A percentile compares a stretch with the other conserved stretches of the same genome.
These are phyloP conservation scores for Crotalus helleri DNA, from an alignment of 2,113 vertebrate species.

Conservation along the genomic window DNA sequence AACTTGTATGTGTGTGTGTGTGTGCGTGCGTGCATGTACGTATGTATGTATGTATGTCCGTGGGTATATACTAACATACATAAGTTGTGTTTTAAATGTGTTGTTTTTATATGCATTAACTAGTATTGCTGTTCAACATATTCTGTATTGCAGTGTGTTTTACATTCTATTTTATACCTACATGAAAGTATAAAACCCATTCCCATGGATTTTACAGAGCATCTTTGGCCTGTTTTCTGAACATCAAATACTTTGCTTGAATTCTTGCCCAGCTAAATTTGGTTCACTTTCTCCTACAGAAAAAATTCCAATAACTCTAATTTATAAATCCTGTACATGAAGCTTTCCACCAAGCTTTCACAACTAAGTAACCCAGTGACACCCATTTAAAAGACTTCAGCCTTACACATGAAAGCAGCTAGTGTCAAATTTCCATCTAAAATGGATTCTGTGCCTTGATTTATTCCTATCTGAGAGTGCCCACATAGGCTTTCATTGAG, in stretches of 20 bases:
- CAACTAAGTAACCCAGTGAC: neutral
- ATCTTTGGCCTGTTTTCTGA: neutral
- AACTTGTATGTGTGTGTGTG: neutral
- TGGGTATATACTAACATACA: neutral
- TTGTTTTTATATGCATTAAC: neutral
- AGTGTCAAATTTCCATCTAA: neutral
- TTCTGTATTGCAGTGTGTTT: conserved; percentile 4
- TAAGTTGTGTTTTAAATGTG: neutral
- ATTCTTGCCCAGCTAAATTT: neutral
- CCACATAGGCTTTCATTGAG: neutral
- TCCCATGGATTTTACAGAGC: neutral
- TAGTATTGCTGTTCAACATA: conserved; percentile 8
- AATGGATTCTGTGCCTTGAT: neutral
- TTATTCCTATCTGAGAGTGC: neutral
- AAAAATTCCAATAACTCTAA: neutral
- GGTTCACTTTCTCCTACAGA: neutral
- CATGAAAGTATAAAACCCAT: conserved; percentile 13
- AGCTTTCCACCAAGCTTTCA: neutral
- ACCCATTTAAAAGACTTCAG: neutral
- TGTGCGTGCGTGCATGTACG: neutral
- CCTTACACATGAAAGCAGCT: neutral
- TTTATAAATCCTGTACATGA: neutral
- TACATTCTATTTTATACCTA: conserved; percentile 32
- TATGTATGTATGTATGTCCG: neutral
- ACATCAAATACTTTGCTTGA: neutral